These are phyloP conservation scores for Pteria penguin DNA, from an alignment of 2,888 invertebrate species.

Conservation along the genomic window DNA sequence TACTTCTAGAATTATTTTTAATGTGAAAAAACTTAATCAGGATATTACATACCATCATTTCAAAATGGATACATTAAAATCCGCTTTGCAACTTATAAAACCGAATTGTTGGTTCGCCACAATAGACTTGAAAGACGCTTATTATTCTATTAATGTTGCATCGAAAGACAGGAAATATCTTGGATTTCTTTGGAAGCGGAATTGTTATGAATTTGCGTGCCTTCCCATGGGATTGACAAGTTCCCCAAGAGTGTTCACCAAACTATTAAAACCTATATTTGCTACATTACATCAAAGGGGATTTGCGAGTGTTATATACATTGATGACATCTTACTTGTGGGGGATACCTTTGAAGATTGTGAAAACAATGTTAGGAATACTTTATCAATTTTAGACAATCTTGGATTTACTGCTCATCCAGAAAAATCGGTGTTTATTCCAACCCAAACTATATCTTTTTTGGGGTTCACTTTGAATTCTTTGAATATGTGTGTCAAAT, in stretches of 20 bases:
- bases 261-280: neutral
- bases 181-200: neutral
- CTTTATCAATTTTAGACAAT: neutral
- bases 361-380: neutral
- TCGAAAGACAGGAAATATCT: neutral
- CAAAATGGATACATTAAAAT: no score
- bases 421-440: neutral
- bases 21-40: conserved; percentile 42
- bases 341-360: neutral
- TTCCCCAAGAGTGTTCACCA: neutral
- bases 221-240: neutral
- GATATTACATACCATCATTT: conserved; percentile 43
- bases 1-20: conserved; percentile 40
- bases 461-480: neutral
- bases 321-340: neutral
- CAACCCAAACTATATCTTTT: neutral
- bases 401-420: neutral
- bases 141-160: neutral
- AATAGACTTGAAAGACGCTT: neutral
- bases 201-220: neutral
- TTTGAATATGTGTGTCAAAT: neutral
- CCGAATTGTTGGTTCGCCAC: neutral
- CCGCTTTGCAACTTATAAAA: no score
- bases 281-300: neutral
- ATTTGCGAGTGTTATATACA: neutral